Base-by-base conservation (phyloP, 2,888 invertebrate genomes). In the Leptinotarsa peninsularis region DNA sequence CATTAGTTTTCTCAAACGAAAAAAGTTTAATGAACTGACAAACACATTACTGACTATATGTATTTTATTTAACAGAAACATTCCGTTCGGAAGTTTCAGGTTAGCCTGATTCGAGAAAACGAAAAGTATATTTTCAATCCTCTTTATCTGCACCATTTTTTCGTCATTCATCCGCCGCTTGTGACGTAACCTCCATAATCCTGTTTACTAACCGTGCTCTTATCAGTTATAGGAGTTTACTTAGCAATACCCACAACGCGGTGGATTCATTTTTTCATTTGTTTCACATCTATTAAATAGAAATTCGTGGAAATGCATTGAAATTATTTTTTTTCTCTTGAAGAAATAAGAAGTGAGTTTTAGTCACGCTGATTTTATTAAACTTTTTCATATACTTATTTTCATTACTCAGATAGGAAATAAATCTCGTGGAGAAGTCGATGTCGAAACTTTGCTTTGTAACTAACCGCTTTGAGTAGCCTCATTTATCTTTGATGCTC, bases 121-220 rank as follows among this genome's bases (percentile, higher is more conserved):
- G 13, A 15, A 58, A 58, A 58, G 23, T 58, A 23, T 58, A 58
- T 58, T 58, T 27, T 58, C 58, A 63, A 52, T 66, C 66, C 73
- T 63, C 43, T 52, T 49, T 63, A 67, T 66, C 66, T 52, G 21
- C 21, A 21, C 58, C 21, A 33, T 60, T 49, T 60, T 21, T 66
- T 49, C 21, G 13, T 54, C 69, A 63, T 69, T 66, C 54, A 68
- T 69, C 58, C 58, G 73, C 50, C n/a, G 54, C 33, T 66, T 49
- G 67, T 76, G 76, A 73, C 67, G 73, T 67, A 76, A 73, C 71
- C 49, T 58, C 70, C 76, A 63, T 76, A 72, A 76, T 76, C 76
- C 73, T 67, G 76, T 76, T 76, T 70, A 76, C 76, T 49, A 67
- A 76, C 63, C 69, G 67, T 67, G 17, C 23, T 60, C 70, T 70